These are phyloP conservation scores for Malurus splendens DNA, from an alignment of 2,797 vertebrate species.

Conservation along the genomic window DNA sequence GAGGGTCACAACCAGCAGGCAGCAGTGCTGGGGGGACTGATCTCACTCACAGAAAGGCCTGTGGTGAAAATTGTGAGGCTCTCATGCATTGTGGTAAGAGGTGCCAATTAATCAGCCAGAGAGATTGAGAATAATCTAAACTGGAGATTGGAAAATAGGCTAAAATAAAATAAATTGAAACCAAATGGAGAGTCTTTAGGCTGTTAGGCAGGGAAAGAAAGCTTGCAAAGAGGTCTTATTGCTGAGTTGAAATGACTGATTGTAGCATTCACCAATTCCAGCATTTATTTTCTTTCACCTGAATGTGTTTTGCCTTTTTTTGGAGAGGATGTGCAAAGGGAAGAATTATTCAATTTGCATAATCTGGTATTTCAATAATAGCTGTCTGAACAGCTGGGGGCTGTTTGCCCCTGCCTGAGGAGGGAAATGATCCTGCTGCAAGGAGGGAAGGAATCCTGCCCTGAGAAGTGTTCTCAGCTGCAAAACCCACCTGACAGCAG, in stretches of 20 bases:
- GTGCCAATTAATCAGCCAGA: not conserved
- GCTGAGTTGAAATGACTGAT: not conserved
- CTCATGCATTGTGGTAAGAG: not conserved
- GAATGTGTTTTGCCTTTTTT: not conserved
- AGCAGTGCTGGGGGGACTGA: not conserved
- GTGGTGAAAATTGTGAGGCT: not conserved
- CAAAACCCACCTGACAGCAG: not conserved
- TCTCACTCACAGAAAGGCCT: not conserved
- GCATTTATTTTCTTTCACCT: not conserved
- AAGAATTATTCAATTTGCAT: not conserved
- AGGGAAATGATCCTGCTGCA: not conserved
- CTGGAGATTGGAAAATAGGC: not conserved
- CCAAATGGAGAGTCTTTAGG: not conserved
- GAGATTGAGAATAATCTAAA: not conserved
- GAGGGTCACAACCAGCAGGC: not conserved
- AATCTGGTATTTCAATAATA: constrained; percentile 2
- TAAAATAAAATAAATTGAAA: not conserved
- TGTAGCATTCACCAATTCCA: not conserved
- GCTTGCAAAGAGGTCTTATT: not conserved
- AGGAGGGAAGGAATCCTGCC: not conserved
- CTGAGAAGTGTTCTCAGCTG: constrained; percentile 10
- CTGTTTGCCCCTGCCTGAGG: not conserved
- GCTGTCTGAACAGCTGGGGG: not conserved
- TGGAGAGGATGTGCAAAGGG: not conserved
- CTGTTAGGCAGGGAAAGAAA: not conserved